These are phyloP conservation scores for Tetrax tetrax DNA, from an alignment of 2,113 vertebrate species.

Conservation along the genomic window DNA sequence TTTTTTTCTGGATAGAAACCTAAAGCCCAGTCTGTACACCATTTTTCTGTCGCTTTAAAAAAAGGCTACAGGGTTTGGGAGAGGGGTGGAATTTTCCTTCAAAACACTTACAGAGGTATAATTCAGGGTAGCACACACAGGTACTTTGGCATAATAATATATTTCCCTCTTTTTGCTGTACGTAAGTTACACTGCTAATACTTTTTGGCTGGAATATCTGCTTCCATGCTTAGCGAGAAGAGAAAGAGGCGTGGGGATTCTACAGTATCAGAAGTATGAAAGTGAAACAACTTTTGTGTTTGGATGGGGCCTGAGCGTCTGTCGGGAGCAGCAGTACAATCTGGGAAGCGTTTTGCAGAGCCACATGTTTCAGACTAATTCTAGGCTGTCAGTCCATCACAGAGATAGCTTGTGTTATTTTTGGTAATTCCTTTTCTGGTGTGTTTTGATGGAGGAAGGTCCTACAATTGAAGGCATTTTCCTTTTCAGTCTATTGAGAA, in stretches of 20 bases:
- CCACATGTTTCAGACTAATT: background rate
- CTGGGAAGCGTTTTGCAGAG: background rate
- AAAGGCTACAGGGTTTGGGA: background rate
- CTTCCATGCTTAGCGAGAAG: accelerated
- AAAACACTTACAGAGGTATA: background rate
- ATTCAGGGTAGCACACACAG: background rate
- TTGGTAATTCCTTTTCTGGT: background rate
- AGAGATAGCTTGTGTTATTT: background rate
- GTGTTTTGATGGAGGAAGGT: background rate
- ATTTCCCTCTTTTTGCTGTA: background rate
- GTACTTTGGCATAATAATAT: background rate
- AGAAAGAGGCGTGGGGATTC: background rate
- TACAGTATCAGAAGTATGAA: background rate
- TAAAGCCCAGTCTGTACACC: background rate
- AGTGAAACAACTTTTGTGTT: background rate
- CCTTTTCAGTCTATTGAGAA: background rate
- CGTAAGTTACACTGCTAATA: background rate
- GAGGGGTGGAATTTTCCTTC: background rate
- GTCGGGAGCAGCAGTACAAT: background rate
- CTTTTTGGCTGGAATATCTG: background rate
- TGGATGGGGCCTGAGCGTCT: background rate
- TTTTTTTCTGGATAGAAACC: background rate
- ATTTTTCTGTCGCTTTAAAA: background rate
- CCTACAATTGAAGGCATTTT: background rate
- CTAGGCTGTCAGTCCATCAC: background rate